Evolutionary conservation across 2,797 vertebrate species (phyloP).

Genomic region (Calcarius lapponicus): DNA sequence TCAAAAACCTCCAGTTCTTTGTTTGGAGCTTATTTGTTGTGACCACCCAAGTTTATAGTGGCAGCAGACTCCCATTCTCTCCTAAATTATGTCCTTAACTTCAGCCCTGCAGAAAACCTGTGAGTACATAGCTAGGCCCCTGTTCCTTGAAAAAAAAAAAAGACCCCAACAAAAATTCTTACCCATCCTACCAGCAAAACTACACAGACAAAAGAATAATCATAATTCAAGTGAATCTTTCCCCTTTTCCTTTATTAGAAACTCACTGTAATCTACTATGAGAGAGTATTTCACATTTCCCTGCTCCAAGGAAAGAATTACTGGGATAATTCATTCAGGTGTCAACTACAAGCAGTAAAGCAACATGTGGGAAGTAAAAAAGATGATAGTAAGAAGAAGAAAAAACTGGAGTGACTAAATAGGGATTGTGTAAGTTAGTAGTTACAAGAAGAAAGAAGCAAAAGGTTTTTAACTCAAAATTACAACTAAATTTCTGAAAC

Average conservation of each 20-base stretch:
- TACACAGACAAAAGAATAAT: not conserved
- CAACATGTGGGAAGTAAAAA: not conserved
- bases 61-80: not conserved
- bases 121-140: not conserved
- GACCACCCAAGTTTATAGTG: not conserved
- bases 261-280: not conserved
- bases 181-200: not conserved
- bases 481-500: not conserved
- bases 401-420: not conserved
- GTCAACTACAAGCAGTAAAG: not conserved
- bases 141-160: not conserved
- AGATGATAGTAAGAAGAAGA: not conserved
- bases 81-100: not conserved
- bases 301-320: not conserved
- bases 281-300: not conserved
- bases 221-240: not conserved
- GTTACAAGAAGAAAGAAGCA: not conserved
- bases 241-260: not conserved
- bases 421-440: not conserved
- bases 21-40: not conserved
- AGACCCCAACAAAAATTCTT: not conserved
- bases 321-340: not conserved
- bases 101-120: not conserved
- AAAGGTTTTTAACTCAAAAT: not conserved
- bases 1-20: not conserved